A percentile compares a stretch with the other conserved stretches of the same genome.
Conservation (phyloP, 2,113 vertebrate genomes). For the Willisornis vidua region DNA sequence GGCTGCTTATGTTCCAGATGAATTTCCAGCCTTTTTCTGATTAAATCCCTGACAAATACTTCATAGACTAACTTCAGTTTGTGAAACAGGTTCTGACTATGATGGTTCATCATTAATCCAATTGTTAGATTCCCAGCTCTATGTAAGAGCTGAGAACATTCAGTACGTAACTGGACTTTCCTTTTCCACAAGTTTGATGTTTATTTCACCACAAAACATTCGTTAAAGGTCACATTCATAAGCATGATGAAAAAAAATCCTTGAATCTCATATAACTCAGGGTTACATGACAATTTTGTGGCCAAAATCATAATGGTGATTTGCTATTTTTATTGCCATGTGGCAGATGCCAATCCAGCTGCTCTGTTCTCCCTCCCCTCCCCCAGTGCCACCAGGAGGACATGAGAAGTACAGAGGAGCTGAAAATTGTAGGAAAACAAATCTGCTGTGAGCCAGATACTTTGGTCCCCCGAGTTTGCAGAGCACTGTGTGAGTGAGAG, state of each 20-base stretch:
- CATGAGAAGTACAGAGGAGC: neutral
- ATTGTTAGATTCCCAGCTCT: neutral
- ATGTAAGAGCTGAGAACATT: neutral
- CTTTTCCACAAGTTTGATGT: neutral
- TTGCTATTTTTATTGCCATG: neutral
- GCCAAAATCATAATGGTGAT: neutral
- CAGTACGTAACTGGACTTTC: neutral
- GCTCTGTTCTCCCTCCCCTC: neutral
- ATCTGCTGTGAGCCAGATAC: neutral
- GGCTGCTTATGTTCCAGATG: neutral
- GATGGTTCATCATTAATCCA: neutral
- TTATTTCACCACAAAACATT: neutral
- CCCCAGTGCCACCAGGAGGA: neutral
- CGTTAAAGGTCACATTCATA: neutral
- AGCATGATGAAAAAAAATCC: neutral
- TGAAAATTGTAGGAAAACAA: neutral
- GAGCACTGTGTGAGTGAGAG: neutral
- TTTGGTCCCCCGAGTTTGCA: neutral
- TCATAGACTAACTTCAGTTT: neutral
- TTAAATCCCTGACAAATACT: conserved; percentile 14
- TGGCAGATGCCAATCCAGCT: neutral
- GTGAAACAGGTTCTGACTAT: neutral
- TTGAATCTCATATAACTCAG: neutral
- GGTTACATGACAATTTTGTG: neutral
- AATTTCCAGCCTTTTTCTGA: neutral